Base-by-base conservation (phyloP, 2,113 vertebrate genomes). In the Passer domesticus region DNA sequence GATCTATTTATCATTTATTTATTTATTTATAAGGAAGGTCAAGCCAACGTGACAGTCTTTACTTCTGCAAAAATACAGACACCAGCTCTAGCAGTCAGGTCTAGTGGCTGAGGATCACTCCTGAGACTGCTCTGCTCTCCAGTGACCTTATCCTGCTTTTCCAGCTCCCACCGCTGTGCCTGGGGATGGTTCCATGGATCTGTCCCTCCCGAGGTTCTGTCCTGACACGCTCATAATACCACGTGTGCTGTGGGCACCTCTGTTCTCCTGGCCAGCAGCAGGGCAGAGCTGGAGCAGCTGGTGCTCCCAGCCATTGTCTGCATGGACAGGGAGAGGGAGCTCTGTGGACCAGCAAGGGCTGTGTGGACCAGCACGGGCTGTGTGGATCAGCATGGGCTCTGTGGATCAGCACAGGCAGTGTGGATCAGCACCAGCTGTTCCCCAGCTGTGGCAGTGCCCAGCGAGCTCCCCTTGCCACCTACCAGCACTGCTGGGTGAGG, bases 1-100 rank as follows among this genome's bases (percentile, higher is more conserved):
- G 91, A 83, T 58, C 66, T 81, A 83, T 73, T 92, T 62, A 62
- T 56, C 87, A 89, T 74, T 81, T 86, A 89, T 91, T 56, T 90
- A 89, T 74, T 81, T 86, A 89, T 91, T 67, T 79, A 27, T 44
- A 82, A n/a, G 62, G 50, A 46, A 76, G 58, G 59, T 58, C 2
- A 4, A 47, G 60, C 47, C 1, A 10, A 80, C 3, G 9, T 44
- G 63, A 87, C 44, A 28, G 76, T 52, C 44, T 52, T 63, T 52
- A 25, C 20, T 60, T 49, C 47, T 84, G 55, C 69, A 77, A 41
- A 90, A 90, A 66, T 17, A 46, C 60, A 74, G 58, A 37, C 67
- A 47, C 35, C 35, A 68, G 55, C 72, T 86, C 76, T 74, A 70
- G 58, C 75, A 43, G 27, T 35, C 64, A 33, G 74, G 43, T n/a